phyloP scores from a whole-genome alignment of 2,113 vertebrate genomes.

The Phasianus colchicus region DNA sequence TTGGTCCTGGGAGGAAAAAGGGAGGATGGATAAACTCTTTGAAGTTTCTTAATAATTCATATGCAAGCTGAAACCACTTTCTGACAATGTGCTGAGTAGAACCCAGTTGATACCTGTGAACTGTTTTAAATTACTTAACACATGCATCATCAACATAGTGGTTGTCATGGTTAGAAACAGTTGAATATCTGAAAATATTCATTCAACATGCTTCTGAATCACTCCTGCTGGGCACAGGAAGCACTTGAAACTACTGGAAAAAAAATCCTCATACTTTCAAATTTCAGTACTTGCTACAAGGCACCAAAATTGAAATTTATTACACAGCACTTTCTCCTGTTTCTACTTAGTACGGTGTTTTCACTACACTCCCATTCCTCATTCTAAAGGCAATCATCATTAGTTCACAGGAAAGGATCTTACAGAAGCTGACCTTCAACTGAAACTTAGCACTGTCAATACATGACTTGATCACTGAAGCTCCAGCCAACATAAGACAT shows the following conservation, averaged over 20 bases:
- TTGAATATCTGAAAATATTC: conserved; percentile 1
- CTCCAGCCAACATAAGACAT: background rate
- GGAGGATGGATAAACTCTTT: conserved; percentile 12
- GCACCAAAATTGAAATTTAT: background rate
- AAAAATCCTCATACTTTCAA: background rate
- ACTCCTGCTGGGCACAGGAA: conserved; percentile 13
- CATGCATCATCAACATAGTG: background rate
- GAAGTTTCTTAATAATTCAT: conserved; percentile 8
- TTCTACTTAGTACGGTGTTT: accelerated
- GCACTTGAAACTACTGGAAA: background rate
- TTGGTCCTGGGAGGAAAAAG: conserved; percentile 8
- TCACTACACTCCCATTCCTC: background rate
- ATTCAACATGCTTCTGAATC: conserved; percentile 31
- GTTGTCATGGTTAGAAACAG: conserved; percentile 15
- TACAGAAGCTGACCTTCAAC: background rate
- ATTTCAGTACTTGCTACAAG: conserved; percentile 9
- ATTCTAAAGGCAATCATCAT: background rate
- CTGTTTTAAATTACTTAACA: conserved; percentile 44
- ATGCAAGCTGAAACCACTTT: conserved; percentile 16
- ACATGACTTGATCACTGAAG: background rate
- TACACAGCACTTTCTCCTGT: background rate
- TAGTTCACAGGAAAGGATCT: background rate
- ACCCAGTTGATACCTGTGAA: conserved; percentile 47
- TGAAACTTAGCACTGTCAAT: background rate
- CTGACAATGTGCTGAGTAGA: conserved; percentile 16